Base-by-base conservation (phyloP, 92 coral and sea anemone genomes). In the Montipora capitata region DNA sequence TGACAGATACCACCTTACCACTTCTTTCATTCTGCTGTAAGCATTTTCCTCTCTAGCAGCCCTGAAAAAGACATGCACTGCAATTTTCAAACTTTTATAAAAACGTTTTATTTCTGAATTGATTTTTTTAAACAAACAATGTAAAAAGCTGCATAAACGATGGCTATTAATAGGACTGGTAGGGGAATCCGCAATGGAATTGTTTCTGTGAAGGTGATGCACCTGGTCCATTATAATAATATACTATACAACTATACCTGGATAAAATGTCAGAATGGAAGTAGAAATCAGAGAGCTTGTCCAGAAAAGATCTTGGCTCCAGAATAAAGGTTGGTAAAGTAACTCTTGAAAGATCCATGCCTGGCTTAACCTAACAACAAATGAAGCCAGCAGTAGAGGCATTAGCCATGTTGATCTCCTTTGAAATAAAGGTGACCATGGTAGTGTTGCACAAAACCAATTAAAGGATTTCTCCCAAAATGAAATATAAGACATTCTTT, bases 261-360 rank as follows among this genome's bases (percentile, higher is more conserved):
- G 93, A 90, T 76, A 97, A 88, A 79, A 97, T 97, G 49, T 97
- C 96, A 41, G 95, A 76, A 80, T 97, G 99, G 89, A 94, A 97
- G 64, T 97, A 97, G 87, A 92, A 97, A 79, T 97, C 99, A 7
- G 99, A 97, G 74, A 97, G 91, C 78, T 97, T 97, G 88, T 97
- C 99, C 8, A 97, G 92, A 85, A 97, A 97, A 67, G 99, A 97
- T 27, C 99, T 89, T 15, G 99, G 99, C 79, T 97, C 99, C 83
- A 97, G 91, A 80, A 97, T 97, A 66, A 97, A 97, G 35, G 99
- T 97, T 9, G 99, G 99, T 61, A 97, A 78, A 27, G 96, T 93
- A 17, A 97, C 99, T 51, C 96, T 87, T 11, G 99, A 97, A 43
- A 97, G 74, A 73, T 97, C 99, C 99, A 97, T 97, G 10, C 99